These are phyloP conservation scores for Antheraea pernyi DNA, from an alignment of 1,140 invertebrate species.

Conservation along the genomic window DNA sequence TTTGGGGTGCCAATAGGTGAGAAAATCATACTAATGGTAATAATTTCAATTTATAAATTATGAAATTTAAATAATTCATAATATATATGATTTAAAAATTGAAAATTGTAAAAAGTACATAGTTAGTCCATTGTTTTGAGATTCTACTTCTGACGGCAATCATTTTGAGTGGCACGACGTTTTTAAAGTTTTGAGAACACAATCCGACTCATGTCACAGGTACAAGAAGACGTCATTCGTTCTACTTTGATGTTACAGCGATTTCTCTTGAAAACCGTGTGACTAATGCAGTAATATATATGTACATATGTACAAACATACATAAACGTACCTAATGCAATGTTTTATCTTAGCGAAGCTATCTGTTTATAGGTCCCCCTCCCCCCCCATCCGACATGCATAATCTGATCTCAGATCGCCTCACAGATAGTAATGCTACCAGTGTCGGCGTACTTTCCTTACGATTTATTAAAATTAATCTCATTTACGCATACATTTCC, in stretches of 20 bases:
- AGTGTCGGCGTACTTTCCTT: not conserved
- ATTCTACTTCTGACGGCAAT: no score
- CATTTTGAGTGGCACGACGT: no score
- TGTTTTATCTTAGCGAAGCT: slow-evolving; percentile 20
- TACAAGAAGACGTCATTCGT: not conserved
- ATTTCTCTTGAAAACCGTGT: slow-evolving; percentile 14
- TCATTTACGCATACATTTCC: not conserved
- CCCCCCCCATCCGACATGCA: no score
- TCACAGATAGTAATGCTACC: slow-evolving; percentile 4
- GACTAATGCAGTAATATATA: slow-evolving; percentile 38
- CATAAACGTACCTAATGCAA: slow-evolving; percentile 6
- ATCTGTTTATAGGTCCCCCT: slow-evolving; percentile 40
- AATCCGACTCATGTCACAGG: not conserved
- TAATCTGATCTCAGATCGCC: slow-evolving; percentile 21
- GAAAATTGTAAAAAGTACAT: no score
- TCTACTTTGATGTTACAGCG: slow-evolving; percentile 1
- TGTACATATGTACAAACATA: not conserved
- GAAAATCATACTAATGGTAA: no score
- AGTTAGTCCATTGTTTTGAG: no score
- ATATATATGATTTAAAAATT: no score
- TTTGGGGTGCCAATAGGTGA: no score
- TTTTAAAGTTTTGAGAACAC: not conserved
- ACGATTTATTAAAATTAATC: not conserved
- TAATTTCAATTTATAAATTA: no score
- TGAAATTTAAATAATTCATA: no score